Evolutionary conservation across 2,113 vertebrate species (phyloP).

Genomic region (Pollachius pollachius): DNA sequence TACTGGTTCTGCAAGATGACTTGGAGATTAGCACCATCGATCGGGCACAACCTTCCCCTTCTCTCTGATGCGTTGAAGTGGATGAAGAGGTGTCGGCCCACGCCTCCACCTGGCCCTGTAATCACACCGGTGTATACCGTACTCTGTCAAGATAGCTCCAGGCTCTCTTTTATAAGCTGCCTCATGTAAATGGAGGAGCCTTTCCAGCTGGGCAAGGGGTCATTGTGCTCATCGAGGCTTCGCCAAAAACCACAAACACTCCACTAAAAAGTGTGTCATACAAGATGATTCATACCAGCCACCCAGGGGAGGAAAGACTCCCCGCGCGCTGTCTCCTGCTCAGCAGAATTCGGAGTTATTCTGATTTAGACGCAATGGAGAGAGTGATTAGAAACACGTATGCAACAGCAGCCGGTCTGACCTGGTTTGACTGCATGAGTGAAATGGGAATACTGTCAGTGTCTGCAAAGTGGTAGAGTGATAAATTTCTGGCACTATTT

Average conservation of each 20-base stretch:
- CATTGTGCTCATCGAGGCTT: constrained; percentile 26
- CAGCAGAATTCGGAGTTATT: not conserved
- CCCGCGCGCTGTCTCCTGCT: no score
- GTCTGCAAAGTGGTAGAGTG: no score
- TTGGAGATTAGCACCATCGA: constrained; percentile 48
- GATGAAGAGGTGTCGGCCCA: constrained; percentile 20
- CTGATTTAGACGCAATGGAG: not conserved
- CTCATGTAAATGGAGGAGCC: constrained; percentile 42
- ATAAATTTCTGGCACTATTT: no score
- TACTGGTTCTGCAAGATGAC: constrained; percentile 11
- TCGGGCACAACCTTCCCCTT: constrained; percentile 27
- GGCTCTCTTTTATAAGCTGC: constrained; percentile 39
- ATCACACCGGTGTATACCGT: constrained; percentile 16
- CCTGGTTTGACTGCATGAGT: no score
- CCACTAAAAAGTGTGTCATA: constrained; percentile 4
- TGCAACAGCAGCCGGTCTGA: no score
- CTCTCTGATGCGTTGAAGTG: constrained; percentile 4
- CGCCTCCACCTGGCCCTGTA: constrained; percentile 18
- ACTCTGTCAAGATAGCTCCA: constrained; percentile 35
- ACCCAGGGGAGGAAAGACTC: not conserved
- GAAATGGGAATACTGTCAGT: no score
- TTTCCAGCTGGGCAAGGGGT: constrained; percentile 47
- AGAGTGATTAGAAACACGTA: not conserved
- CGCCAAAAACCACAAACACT: not conserved
- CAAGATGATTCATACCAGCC: constrained; percentile 1